Conservation (phyloP, 2,113 vertebrate species). For the Nothobranchius furzeri region DNA sequence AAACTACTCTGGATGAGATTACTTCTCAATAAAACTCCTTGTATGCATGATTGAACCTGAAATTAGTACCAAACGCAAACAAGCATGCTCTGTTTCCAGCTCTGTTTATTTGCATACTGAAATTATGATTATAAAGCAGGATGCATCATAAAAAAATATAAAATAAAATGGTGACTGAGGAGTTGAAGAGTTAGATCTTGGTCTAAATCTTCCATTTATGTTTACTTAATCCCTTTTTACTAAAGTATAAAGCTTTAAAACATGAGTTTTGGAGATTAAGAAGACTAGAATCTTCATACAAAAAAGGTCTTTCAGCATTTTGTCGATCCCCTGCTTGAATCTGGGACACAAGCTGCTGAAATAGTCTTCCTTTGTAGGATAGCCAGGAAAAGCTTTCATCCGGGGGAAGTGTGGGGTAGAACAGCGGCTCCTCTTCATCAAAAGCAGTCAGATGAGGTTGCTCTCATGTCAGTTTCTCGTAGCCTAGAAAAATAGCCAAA, state of each 20-base stretch:
- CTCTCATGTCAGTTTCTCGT: too few species aligned
- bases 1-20: conserved; percentile 23
- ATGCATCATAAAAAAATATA: neutral
- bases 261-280: too few species aligned
- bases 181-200: too few species aligned
- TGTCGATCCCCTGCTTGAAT: conserved; percentile 3
- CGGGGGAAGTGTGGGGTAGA: too few species aligned
- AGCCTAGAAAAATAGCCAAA: too few species aligned
- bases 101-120: conserved; percentile 28
- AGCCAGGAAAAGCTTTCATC: too few species aligned
- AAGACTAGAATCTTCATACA: neutral
- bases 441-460: too few species aligned
- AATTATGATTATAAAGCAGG: neutral
- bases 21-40: conserved; percentile 28
- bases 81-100: conserved; percentile 28
- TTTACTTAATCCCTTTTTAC: too few species aligned
- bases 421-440: too few species aligned
- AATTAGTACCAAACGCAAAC: conserved; percentile 37
- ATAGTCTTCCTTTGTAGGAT: neutral
- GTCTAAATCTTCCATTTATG: too few species aligned
- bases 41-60: conserved; percentile 26
- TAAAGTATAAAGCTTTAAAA: too few species aligned
- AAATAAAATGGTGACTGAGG: neutral
- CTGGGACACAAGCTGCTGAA: too few species aligned
- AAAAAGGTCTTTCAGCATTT: conserved; percentile 37